Evolutionary conservation across 2,888 invertebrate genomes (phyloP).

Genomic region (Erebia epiphron): DNA sequence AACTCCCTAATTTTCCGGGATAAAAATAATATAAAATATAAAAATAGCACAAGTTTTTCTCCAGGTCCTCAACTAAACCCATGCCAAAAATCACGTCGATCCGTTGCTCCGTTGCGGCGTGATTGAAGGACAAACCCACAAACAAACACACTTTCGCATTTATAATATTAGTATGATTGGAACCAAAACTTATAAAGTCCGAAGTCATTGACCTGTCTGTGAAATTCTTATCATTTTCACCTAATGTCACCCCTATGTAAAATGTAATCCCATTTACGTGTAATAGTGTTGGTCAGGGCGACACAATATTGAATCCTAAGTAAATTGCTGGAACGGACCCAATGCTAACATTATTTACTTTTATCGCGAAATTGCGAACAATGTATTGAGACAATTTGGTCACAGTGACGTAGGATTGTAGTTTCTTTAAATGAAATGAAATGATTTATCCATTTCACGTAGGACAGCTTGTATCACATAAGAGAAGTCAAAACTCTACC

Average conservation of each 20-base stretch:
- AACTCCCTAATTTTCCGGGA: too few species aligned
- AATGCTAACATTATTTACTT: conserved; percentile 61
- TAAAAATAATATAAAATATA: too few species aligned
- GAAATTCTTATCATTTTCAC: neutral
- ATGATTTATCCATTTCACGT: too few species aligned
- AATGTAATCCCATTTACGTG: conserved; percentile 19
- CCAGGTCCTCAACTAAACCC: too few species aligned
- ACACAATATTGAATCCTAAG: conserved; percentile 59
- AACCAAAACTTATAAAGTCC: neutral
- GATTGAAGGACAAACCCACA: too few species aligned
- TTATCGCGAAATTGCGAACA: conserved; percentile 59
- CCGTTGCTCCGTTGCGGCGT: too few species aligned
- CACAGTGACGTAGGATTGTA: conserved; percentile 9
- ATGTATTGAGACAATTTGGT: conserved; percentile 42
- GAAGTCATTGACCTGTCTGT: neutral
- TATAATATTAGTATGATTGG: too few species aligned
- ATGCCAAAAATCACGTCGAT: too few species aligned
- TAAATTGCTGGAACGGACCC: conserved; percentile 61
- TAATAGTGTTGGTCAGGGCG: conserved; percentile 33
- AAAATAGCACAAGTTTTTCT: too few species aligned
- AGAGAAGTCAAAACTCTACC: too few species aligned
- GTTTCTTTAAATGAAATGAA: neutral
- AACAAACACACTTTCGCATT: too few species aligned
- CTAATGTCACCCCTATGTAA: conserved; percentile 10
- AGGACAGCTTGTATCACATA: too few species aligned